Evolutionary conservation across 1,140 invertebrate species (phyloP).

Genomic region (Cyrtorhinus lividipennis): DNA sequence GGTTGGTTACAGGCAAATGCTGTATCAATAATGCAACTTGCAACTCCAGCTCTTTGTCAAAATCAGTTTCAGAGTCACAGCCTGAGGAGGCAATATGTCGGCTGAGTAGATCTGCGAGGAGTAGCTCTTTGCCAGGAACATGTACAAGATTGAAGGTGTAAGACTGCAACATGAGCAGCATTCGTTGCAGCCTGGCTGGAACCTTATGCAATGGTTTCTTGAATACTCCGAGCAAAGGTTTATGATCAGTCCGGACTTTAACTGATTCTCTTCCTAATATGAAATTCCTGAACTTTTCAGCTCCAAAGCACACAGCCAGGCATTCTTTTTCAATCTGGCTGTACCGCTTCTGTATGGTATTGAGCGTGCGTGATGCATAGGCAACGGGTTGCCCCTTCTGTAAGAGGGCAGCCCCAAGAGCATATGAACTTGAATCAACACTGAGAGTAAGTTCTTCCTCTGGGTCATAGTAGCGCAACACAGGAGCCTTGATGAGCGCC

Average conservation of each 20-base stretch:
- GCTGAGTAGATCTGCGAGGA: neutral
- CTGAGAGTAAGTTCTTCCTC: conserved; percentile 21
- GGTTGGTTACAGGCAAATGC: neutral
- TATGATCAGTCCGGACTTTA: conserved; percentile 31
- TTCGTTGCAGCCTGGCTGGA: conserved; percentile 29
- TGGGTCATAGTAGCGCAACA: conserved; percentile 23
- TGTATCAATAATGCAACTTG: neutral
- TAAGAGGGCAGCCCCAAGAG: conserved; percentile 30
- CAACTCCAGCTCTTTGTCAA: conserved; percentile 5
- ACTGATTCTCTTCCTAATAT: conserved; percentile 26
- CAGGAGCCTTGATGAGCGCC: neutral
- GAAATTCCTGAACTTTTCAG: conserved; percentile 29
- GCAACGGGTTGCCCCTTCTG: conserved; percentile 30
- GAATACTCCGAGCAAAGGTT: conserved; percentile 25
- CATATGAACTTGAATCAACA: conserved; percentile 25
- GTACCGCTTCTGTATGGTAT: conserved; percentile 32
- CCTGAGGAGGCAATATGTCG: neutral
- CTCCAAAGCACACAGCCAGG: conserved; percentile 30
- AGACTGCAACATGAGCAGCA: conserved; percentile 29
- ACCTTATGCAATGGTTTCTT: conserved; percentile 30
- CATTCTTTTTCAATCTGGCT: conserved; percentile 35
- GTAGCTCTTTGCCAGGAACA: conserved; percentile 10
- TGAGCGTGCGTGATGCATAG: conserved; percentile 30
- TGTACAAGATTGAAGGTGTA: conserved; percentile 28
- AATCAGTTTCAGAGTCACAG: conserved; percentile 8